Percentiles rank a stretch among this genome's conserved stretches.
phyloP scores from a whole-genome alignment of 2,888 invertebrate species.

The Eumerus sabulonum region DNA sequence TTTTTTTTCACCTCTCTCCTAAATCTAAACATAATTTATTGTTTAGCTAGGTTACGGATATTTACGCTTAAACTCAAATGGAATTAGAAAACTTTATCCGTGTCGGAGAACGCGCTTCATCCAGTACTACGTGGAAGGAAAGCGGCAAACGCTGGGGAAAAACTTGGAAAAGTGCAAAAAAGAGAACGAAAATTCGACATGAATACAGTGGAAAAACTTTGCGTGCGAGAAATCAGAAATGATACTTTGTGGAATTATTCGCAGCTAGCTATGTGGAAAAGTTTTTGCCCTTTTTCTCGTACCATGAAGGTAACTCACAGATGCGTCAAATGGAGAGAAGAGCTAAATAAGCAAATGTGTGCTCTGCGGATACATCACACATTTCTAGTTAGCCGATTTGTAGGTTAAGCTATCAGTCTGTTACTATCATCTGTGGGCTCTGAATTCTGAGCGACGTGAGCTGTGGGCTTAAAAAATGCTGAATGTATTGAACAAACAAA shows the following conservation, averaged over 20 bases:
- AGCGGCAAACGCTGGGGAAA: too few species aligned
- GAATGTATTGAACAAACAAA: neutral
- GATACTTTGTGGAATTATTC: constrained; percentile 32
- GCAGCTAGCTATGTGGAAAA: neutral
- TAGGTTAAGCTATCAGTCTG: neutral
- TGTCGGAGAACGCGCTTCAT: constrained; percentile 21
- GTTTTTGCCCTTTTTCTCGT: constrained; percentile 7
- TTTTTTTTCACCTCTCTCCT: constrained; percentile 1
- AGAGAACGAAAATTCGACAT: neutral
- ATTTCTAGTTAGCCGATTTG: neutral
- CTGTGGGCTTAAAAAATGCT: neutral
- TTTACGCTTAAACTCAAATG: constrained; percentile 55
- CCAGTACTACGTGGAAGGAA: neutral
- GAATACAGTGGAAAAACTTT: constrained; percentile 36
- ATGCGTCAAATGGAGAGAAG: neutral
- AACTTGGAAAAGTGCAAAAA: neutral
- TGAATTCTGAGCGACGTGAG: neutral
- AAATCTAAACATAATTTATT: constrained; percentile 60
- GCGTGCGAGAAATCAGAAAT: constrained; percentile 44
- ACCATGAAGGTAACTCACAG: neutral
- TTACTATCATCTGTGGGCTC: too few species aligned
- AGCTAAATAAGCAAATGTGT: neutral
- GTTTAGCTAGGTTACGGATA: constrained; percentile 58
- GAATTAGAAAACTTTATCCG: constrained; percentile 62
- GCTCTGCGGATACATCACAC: neutral